Conservation (phyloP, 2,888 invertebrate species). For the Standfussiana lucernea region DNA sequence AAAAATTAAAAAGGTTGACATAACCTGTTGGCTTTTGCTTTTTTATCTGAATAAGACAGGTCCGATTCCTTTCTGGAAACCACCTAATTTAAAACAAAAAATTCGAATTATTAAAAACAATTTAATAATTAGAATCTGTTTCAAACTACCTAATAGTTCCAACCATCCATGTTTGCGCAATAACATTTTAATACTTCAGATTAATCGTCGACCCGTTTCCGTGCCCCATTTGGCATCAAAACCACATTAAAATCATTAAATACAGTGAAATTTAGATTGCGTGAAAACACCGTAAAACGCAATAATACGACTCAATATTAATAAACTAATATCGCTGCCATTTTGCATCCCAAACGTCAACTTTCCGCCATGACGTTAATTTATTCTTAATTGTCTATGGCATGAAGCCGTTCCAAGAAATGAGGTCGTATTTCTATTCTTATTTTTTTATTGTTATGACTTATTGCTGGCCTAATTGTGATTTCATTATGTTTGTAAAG, state of each 20-base stretch:
- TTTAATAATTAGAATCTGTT: conserved; percentile 12
- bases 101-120: no score
- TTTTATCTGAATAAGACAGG: neutral
- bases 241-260: conserved; percentile 45
- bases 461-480: conserved; percentile 68
- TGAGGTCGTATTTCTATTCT: conserved; percentile 62
- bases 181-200: conserved; percentile 40
- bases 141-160: conserved; percentile 14
- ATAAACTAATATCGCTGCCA: conserved; percentile 62
- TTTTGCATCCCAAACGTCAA: conserved; percentile 66
- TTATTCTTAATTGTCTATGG: conserved; percentile 71
- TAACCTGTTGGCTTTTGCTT: neutral
- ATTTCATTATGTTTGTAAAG: conserved; percentile 59
- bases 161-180: conserved; percentile 31
- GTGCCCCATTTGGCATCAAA: conserved; percentile 48
- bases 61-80: neutral
- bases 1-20: neutral
- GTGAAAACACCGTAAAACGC: conserved; percentile 42
- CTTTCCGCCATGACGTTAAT: conserved; percentile 66
- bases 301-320: conserved; percentile 37
- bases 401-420: conserved; percentile 60
- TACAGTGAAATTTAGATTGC: conserved; percentile 32
- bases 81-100: neutral
- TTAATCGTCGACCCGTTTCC: conserved; percentile 42
- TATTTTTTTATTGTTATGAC: conserved; percentile 57